Evolutionary conservation across 1,140 invertebrate species (phyloP), one percentile per base, ranked within the genome.

Genomic region (Ceratina calcarata): DNA sequence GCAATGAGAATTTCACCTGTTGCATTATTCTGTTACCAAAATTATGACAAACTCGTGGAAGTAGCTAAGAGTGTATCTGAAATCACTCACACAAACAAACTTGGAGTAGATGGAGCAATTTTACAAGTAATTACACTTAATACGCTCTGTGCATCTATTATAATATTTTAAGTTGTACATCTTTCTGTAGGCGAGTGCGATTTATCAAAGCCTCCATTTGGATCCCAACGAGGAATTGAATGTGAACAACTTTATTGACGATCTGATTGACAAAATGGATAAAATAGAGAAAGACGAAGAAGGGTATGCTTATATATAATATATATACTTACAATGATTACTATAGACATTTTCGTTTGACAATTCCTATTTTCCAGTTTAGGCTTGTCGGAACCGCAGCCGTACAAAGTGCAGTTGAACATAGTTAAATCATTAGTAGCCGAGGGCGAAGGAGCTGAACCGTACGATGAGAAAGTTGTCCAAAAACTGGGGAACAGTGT

Each of bases 1-100:
- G 96, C 96, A 1, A 97, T 97, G 96, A 94, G 96, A 88, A 94
- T 97, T 37, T 90, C 95, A 16, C 96, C 96, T n/a, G 90, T 96
- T 69, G 93, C 95, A 13, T 89, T 97, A 16, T 96, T 95, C 91
- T 94, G 92, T 78, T 92, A 94, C 70, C 89, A 94, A 65, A 86
- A 94, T 86, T 93, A 93, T 68, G 83, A 94, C 22, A 83, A 90
- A 77, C 92, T 95, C 82, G 71, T 95, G 37, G 89, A 95, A 49
- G 90, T 93, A 49, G 93, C 94, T 0, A 93, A 86, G 80, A 90
- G 94, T 82, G 91, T 90, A 12, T 94, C 95, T 10, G 78, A 91
- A 79, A 90, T 97, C n/a, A 97, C 96, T 16, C 96, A 97, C 91
- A 93, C 94, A 6, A 93, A 97, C 91, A 91, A 91, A 71, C 82